Percentiles rank a stretch among this genome's conserved stretches.
These are phyloP conservation scores for Crotophaga sulcirostris DNA, from an alignment of 2,113 vertebrate species.

Conservation along the genomic window DNA sequence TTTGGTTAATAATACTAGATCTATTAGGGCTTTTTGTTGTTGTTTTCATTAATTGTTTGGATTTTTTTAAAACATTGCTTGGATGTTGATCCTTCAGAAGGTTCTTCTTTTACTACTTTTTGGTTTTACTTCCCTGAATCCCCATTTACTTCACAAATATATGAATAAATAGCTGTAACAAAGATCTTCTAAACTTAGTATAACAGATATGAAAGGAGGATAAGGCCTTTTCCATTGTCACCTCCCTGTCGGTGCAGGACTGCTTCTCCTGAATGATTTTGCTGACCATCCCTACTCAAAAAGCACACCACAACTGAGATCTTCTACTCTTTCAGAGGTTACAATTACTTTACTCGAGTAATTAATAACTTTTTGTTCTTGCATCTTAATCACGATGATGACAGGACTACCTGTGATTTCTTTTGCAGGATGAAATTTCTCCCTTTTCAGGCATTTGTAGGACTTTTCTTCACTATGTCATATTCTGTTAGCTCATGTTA, in stretches of 20 bases:
- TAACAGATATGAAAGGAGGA: background rate
- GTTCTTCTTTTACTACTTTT: background rate
- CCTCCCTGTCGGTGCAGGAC: background rate
- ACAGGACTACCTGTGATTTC: background rate
- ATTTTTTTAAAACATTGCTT: background rate
- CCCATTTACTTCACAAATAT: background rate
- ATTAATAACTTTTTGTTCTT: background rate
- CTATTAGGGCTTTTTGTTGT: rapidly evolving
- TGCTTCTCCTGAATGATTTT: background rate
- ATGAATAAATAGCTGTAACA: background rate
- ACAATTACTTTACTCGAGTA: background rate
- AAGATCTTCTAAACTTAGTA: background rate
- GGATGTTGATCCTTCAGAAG: background rate
- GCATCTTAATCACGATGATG: background rate
- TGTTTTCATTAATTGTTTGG: background rate
- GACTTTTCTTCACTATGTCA: background rate
- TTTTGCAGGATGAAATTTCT: background rate
- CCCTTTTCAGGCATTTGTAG: background rate
- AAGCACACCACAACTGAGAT: background rate
- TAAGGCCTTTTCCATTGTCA: background rate
- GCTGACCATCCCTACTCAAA: background rate
- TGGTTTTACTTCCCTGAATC: background rate
- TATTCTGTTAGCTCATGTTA: background rate
- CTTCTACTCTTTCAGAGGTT: background rate
- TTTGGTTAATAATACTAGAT: background rate